Evolutionary conservation across 2,797 vertebrate genomes (phyloP), one percentile per base, ranked within the genome.

Genomic region (Cyprinella venusta): DNA sequence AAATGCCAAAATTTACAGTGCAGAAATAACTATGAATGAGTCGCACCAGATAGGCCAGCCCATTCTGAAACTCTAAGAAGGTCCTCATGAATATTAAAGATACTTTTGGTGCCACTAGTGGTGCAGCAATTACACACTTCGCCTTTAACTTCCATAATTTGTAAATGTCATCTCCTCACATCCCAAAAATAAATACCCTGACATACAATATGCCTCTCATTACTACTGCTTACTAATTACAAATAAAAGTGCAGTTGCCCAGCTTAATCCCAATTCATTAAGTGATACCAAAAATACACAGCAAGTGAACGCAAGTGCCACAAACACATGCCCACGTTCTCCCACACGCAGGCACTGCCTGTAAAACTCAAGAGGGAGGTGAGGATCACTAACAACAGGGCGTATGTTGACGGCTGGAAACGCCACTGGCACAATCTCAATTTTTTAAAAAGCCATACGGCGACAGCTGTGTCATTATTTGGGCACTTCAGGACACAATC

Each of bases 401-500:
- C 8, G 9, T 64, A 50, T 6, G 5, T 7, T 54, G 84, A 77
- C 8, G n/a, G 65, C 30, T 81, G 38, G 40, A 86, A 82, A 86
- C 54, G 40, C 50, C 76, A 80, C 54, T 36, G 40, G 72, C 81
- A 64, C 56, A 24, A 59, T 69, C 24, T 21, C 42, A 26, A 19
- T 76, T 56, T 48, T 69, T 26, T 2, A 61, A 54, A 69, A 70
- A 59, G 52, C 9, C 30, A 56, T 21, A 64, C 42, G n/a, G 78
- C 65, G n/a, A 83, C 79, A 80, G 70, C 45, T 80, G 79, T 76
- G 56, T 56, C 59, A 75, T 59, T 70, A 78, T 48, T 24, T 9
- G 48, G 54, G 24, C 69, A 38, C 81, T 86, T 82, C 71, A 86
- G 79, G 72, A 48, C 80, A 84, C 70, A 26, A 70, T 36, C 48